Evolutionary conservation across 2,797 vertebrate genomes (phyloP).

Genomic region (Nothura maculosa): DNA sequence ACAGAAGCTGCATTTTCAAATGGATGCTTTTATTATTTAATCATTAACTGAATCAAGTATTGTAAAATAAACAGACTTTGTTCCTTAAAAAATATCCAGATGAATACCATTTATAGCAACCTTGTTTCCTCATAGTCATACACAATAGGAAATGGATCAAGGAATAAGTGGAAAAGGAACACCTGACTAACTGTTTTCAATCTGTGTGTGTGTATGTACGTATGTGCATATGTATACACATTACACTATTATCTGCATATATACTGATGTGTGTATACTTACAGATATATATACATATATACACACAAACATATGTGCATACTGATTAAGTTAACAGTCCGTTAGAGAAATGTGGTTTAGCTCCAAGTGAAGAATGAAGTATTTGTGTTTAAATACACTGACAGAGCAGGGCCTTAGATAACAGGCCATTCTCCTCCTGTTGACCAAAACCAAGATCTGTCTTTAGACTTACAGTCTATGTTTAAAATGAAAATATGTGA

Average conservation of each 20-base stretch:
- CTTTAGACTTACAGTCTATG: neutral
- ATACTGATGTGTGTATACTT: neutral
- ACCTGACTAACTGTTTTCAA: conserved; percentile 35
- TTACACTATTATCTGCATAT: neutral
- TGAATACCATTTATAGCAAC: conserved; percentile 51
- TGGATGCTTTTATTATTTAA: conserved; percentile 63
- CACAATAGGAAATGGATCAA: conserved; percentile 14
- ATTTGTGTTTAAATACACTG: conserved; percentile 40
- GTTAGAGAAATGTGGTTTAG: conserved; percentile 13
- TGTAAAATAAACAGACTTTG: conserved; percentile 67
- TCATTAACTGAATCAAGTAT: conserved; percentile 50
- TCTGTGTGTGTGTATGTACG: neutral
- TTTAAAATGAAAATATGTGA: conserved; percentile 30
- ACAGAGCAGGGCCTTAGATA: conserved; percentile 12
- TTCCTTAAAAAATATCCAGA: conserved; percentile 34
- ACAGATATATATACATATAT: neutral
- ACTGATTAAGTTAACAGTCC: neutral
- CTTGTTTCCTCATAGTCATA: conserved; percentile 43
- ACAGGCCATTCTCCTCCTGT: conserved; percentile 8
- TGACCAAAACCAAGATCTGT: conserved; percentile 18
- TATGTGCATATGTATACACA: neutral
- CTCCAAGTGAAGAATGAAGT: conserved; percentile 48
- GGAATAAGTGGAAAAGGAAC: conserved; percentile 45
- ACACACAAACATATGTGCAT: neutral
- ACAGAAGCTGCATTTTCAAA: conserved; percentile 53